phyloP scores from a whole-genome alignment of 2,797 vertebrate genomes.

The Xyrichtys novacula region DNA sequence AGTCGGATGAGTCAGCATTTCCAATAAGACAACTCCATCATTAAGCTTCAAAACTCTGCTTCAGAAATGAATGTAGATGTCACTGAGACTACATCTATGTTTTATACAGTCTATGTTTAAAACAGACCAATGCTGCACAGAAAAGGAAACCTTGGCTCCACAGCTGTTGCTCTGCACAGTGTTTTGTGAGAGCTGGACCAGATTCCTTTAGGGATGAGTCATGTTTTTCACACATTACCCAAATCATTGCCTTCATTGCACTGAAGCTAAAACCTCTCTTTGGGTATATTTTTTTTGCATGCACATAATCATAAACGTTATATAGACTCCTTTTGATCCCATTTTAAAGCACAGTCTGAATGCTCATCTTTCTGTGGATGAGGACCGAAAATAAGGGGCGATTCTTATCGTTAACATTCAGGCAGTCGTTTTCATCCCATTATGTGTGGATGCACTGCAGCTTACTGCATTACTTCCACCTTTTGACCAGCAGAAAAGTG shows the following conservation, averaged over 20 bases:
- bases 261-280: not conserved
- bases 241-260: not conserved
- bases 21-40: too few species aligned
- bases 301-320: not conserved
- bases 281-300: not conserved
- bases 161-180: too few species aligned
- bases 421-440: not conserved
- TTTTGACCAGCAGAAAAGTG: not conserved
- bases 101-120: too few species aligned
- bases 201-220: constrained; percentile 4
- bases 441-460: not conserved
- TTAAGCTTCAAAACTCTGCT: too few species aligned
- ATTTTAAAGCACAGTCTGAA: not conserved
- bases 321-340: too few species aligned
- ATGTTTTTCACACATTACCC: constrained; percentile 10
- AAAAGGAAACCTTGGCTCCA: too few species aligned
- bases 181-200: constrained; percentile 1
- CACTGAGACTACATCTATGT: too few species aligned
- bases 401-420: too few species aligned
- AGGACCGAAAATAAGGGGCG: not conserved
- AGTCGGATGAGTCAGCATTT: too few species aligned
- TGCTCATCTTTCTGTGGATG: not conserved
- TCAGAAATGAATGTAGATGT: too few species aligned
- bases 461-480: not conserved
- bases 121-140: too few species aligned